These are phyloP conservation scores for Argentina silus DNA, from an alignment of 2,797 vertebrate species.

Conservation along the genomic window DNA sequence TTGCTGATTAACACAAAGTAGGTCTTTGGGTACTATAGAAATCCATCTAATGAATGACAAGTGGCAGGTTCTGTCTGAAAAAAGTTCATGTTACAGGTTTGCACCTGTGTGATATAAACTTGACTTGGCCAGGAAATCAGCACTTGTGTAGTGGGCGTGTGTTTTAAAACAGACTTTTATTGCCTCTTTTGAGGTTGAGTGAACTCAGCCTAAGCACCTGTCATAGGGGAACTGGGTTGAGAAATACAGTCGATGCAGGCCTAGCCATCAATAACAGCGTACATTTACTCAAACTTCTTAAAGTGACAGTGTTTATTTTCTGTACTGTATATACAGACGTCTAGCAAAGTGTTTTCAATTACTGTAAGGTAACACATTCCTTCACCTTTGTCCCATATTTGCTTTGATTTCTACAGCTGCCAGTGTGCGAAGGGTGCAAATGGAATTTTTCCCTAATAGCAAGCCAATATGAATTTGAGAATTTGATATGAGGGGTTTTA, in stretches of 20 bases:
- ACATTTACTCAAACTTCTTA: conserved; percentile 52
- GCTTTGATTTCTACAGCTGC: background rate
- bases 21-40: conserved; percentile 14
- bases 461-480: background rate
- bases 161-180: conserved; percentile 53
- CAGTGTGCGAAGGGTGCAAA: background rate
- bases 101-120: conserved; percentile 50
- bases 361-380: conserved; percentile 32
- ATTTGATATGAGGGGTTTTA: background rate
- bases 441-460: background rate
- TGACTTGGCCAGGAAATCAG: conserved; percentile 35
- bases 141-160: conserved; percentile 47
- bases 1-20: background rate
- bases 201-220: conserved; percentile 67
- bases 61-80: conserved; percentile 17
- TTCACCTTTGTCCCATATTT: conserved; percentile 32
- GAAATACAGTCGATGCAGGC: conserved; percentile 40
- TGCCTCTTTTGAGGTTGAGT: conserved; percentile 59
- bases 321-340: conserved; percentile 34
- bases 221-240: conserved; percentile 52
- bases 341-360: conserved; percentile 35
- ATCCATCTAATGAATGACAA: conserved; percentile 34
- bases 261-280: conserved; percentile 55
- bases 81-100: conserved; percentile 15
- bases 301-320: conserved; percentile 34